Evolutionary conservation across 1,140 invertebrate species (phyloP).

Genomic region (Acromyrmex heyeri): DNA sequence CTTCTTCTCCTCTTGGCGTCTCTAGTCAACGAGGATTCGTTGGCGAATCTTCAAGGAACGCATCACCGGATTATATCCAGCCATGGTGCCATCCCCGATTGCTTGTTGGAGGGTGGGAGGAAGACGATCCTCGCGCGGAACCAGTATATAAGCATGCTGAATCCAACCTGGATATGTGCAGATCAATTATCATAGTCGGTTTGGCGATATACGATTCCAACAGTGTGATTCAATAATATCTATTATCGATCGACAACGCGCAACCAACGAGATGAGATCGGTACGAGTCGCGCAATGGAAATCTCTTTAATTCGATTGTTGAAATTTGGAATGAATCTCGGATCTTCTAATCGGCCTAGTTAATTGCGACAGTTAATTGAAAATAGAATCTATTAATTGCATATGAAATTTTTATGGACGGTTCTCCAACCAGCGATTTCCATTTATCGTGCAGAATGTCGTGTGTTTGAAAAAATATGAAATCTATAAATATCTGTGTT

Average conservation of each 20-base stretch:
- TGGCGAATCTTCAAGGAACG: conserved; percentile 69
- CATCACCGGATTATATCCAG: conserved; percentile 66
- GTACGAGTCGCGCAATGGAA: conserved; percentile 57
- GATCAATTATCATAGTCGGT: conserved; percentile 76
- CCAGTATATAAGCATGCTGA: conserved; percentile 76
- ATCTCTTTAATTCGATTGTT: neutral
- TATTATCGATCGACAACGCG: conserved; percentile 24
- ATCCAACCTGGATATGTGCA: conserved; percentile 71
- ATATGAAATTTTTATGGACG: neutral
- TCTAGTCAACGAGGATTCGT: conserved; percentile 29
- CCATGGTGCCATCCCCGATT: conserved; percentile 45
- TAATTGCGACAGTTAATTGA: neutral
- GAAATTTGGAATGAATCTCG: neutral
- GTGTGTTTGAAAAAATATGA: conserved; percentile 4
- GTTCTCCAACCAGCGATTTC: neutral
- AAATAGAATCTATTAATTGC: neutral
- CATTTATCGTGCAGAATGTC: neutral
- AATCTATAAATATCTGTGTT: neutral
- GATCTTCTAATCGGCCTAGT: neutral
- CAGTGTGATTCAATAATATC: conserved; percentile 49
- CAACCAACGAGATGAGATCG: conserved; percentile 73
- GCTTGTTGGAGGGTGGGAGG: conserved; percentile 74
- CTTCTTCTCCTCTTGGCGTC: neutral
- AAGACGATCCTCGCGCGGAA: conserved; percentile 75
- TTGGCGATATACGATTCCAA: conserved; percentile 59